Evolutionary conservation across 2,888 invertebrate genomes (phyloP).

Genomic region (Artemia sinica): DNA sequence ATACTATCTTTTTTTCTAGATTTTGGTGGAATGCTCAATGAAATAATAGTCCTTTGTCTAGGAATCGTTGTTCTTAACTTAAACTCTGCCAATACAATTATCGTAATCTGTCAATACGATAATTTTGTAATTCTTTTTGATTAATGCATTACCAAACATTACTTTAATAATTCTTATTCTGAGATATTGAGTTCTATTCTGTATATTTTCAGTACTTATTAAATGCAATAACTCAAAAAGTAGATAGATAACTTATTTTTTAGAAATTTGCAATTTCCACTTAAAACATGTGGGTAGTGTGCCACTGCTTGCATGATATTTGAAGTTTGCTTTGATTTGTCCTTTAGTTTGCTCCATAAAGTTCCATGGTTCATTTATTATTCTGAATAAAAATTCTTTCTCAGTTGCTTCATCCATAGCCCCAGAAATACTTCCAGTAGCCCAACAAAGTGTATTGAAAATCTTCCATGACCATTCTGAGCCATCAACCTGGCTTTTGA

Average conservation of each 20-base stretch:
- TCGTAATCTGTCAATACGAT: too few species aligned
- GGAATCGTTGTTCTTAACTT: too few species aligned
- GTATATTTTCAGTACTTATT: too few species aligned
- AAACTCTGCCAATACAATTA: too few species aligned
- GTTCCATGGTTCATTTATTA: conserved; percentile 91
- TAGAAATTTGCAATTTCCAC: conserved; percentile 99
- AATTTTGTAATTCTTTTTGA: conserved; percentile 31
- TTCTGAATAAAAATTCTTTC: conserved; percentile 92
- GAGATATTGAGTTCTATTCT: conserved; percentile 32
- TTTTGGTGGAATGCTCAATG: too few species aligned
- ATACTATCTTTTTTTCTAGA: too few species aligned
- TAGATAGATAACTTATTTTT: conserved; percentile 99
- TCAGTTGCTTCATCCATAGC: conserved; percentile 99
- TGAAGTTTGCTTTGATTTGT: conserved; percentile 98
- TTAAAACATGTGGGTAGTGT: conserved; percentile 91
- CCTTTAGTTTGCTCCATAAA: conserved; percentile 95
- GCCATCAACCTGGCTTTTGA: conserved; percentile 95
- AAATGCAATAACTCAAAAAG: conserved; percentile 66
- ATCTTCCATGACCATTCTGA: conserved; percentile 99
- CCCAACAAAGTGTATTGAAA: conserved; percentile 96
- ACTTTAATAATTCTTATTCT: too few species aligned
- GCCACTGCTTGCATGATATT: conserved; percentile 99
- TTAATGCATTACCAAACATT: too few species aligned
- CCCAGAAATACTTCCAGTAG: conserved; percentile 95
- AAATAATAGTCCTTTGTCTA: too few species aligned